Conservation (phyloP, 2,797 vertebrate genomes). For the Tadarida brasiliensis region DNA sequence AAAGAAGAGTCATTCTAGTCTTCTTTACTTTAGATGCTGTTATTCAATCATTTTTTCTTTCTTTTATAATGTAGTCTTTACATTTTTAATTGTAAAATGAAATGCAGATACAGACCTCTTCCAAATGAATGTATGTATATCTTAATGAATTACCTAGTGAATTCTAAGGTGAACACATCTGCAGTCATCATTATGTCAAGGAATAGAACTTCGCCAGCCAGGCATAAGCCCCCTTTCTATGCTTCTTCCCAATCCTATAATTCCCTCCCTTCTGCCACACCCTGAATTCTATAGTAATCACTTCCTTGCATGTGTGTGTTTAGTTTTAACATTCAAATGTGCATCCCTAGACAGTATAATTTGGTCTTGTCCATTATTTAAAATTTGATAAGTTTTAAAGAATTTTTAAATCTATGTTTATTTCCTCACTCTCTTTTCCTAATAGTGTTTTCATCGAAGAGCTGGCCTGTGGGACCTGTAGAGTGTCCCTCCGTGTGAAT, state of each 20-base stretch:
- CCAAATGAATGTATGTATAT: not conserved
- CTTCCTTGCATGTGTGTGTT: not conserved
- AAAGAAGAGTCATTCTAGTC: not conserved
- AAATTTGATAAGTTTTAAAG: not conserved
- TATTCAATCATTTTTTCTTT: not conserved
- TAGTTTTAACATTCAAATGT: not conserved
- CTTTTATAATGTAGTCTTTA: not conserved
- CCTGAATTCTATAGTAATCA: not conserved
- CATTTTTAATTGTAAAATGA: not conserved
- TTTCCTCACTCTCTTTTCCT: not conserved
- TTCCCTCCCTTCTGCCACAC: not conserved
- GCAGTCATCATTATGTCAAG: not conserved
- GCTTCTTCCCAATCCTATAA: not conserved
- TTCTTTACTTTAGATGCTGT: conserved; percentile 8
- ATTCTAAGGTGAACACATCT: not conserved
- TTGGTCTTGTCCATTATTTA: not conserved
- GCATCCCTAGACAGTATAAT: not conserved
- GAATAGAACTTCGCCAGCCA: not conserved
- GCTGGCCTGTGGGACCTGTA: not conserved
- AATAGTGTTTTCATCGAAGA: not conserved
- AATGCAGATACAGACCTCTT: not conserved
- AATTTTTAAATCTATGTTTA: not conserved
- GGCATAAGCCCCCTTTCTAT: not conserved
- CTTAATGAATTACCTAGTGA: not conserved
- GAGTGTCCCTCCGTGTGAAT: not conserved